Percentiles rank a stretch among this genome's conserved stretches.
phyloP scores from a whole-genome alignment of 2,113 vertebrate genomes.

The Oncorhynchus nerka region DNA sequence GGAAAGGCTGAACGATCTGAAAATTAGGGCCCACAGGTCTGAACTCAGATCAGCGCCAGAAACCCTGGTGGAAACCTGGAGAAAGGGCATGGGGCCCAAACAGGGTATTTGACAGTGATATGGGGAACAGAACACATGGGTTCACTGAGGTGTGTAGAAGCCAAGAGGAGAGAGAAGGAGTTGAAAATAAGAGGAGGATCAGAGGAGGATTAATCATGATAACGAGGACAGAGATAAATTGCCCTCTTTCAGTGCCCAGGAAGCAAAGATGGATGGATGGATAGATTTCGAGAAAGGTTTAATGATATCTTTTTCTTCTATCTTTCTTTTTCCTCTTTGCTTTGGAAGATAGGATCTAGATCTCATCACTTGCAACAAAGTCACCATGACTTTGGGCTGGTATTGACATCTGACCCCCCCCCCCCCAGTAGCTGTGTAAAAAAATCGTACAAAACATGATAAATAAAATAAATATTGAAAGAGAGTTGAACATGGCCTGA shows the following conservation, averaged over 20 bases:
- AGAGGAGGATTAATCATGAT: conserved; percentile 48
- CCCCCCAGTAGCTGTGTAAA: background rate
- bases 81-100: background rate
- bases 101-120: background rate
- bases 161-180: background rate
- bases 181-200: background rate
- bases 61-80: background rate
- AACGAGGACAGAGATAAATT: conserved; percentile 59
- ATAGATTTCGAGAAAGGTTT: conserved; percentile 20
- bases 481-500: no score
- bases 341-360: background rate
- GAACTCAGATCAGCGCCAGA: background rate
- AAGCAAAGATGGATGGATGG: conserved; percentile 40
- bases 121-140: background rate
- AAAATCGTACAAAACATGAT: background rate
- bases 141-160: background rate
- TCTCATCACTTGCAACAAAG: conserved; percentile 6
- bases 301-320: conserved; percentile 6
- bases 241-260: conserved; percentile 22
- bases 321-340: conserved; percentile 28
- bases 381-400: background rate
- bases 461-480: no score
- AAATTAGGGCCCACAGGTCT: background rate
- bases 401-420: conserved; percentile 1
- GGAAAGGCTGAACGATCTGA: background rate